phyloP scores from a whole-genome alignment of 2,888 invertebrate genomes.

The Drosophila affinis region DNA sequence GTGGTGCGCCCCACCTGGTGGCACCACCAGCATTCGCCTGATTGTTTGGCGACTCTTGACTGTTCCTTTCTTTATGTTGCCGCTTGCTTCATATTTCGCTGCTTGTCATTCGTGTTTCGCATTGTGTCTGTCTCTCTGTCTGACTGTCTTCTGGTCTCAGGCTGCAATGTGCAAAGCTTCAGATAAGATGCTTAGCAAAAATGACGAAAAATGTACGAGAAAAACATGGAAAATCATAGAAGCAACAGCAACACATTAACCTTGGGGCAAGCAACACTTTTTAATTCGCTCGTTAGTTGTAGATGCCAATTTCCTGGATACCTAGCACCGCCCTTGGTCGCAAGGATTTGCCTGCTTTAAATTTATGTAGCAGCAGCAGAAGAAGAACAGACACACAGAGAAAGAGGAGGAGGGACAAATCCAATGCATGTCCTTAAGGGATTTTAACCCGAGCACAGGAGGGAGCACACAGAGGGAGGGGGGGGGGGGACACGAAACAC shows the following conservation, averaged over 20 bases:
- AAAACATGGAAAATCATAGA: conserved; percentile 44
- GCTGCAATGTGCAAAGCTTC: conserved; percentile 62
- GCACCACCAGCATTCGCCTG: conserved; percentile 43
- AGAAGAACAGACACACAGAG: neutral
- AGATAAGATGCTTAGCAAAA: conserved; percentile 64
- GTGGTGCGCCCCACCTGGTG: conserved; percentile 41
- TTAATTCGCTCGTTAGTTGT: conserved; percentile 46
- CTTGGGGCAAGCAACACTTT: conserved; percentile 7
- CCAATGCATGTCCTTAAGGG: conserved; percentile 75
- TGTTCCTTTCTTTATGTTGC: conserved; percentile 31
- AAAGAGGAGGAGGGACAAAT: conserved; percentile 44
- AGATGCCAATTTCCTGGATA: conserved; percentile 37
- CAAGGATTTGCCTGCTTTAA: conserved; percentile 20
- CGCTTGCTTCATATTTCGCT: conserved; percentile 46
- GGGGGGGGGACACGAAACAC: conserved; percentile 27
- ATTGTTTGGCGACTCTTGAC: conserved; percentile 54
- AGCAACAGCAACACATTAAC: conserved; percentile 1
- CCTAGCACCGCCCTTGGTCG: neutral
- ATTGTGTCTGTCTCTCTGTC: conserved; percentile 10
- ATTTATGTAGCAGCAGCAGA: neutral
- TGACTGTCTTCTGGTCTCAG: conserved; percentile 8
- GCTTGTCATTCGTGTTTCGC: conserved; percentile 45
- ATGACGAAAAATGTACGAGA: conserved; percentile 10
- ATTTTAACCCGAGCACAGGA: conserved; percentile 61
- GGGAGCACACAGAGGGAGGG: neutral